Conservation (phyloP, 2,888 invertebrate genomes). For the Drosophila formosana region DNA sequence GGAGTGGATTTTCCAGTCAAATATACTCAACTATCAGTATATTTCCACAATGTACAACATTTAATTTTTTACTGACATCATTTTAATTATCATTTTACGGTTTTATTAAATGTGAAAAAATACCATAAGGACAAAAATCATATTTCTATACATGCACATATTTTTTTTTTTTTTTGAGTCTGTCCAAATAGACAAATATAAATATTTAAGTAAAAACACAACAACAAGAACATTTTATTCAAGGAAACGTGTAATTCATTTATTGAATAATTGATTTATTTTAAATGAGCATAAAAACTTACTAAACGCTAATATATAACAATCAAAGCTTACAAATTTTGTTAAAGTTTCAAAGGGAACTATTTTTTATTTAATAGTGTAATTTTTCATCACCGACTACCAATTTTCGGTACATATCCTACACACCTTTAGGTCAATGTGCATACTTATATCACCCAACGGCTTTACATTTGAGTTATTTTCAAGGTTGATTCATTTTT, state of each 20-base stretch:
- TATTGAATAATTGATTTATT: not conserved
- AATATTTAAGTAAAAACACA: not conserved
- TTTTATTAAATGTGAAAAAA: not conserved
- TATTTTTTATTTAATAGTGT: too few species aligned
- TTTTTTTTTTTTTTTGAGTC: not conserved
- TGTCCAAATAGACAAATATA: constrained; percentile 1
- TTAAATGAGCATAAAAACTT: not conserved
- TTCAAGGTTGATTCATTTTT: not conserved
- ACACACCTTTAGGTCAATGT: not conserved
- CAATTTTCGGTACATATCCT: not conserved
- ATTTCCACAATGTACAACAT: constrained; percentile 2
- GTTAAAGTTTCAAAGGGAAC: not conserved
- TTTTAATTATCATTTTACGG: not conserved
- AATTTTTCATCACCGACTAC: not conserved
- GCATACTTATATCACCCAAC: too few species aligned
- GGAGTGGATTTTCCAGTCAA: not conserved
- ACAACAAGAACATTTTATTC: not conserved
- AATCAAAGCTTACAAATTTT: not conserved
- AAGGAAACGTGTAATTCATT: not conserved
- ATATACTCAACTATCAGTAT: constrained; percentile 1
- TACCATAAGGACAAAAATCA: not conserved
- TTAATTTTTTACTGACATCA: not conserved
- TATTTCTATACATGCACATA: not conserved
- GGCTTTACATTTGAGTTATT: too few species aligned
- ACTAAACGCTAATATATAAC: not conserved